Evolutionary conservation across 1,140 invertebrate species (phyloP).

Genomic region (Aphaenogaster rudis): DNA sequence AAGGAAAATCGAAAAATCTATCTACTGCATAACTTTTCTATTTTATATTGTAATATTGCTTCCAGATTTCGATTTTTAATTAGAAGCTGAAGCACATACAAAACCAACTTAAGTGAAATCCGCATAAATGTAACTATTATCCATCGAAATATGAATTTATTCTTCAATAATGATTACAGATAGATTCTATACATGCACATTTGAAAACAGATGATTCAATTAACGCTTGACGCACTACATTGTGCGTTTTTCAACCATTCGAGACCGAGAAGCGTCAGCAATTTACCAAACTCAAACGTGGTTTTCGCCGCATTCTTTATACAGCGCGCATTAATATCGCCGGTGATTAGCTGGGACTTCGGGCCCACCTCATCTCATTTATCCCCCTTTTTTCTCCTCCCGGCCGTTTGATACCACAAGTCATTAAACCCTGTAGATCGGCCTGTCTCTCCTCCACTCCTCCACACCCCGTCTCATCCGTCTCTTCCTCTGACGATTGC

Average conservation of each 20-base stretch:
- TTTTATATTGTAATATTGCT: not conserved
- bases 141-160: constrained; percentile 5
- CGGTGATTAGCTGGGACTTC: constrained; percentile 56
- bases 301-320: constrained; percentile 54
- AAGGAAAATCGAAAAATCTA: not conserved
- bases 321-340: constrained; percentile 59
- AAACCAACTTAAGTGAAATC: constrained; percentile 4
- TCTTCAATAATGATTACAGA: not conserved
- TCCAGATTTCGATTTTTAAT: not conserved
- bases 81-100: not conserved
- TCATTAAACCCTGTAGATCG: constrained; percentile 65
- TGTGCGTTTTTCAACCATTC: not conserved
- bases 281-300: constrained; percentile 24
- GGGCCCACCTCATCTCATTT: constrained; percentile 65
- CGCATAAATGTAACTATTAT: not conserved
- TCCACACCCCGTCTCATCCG: constrained; percentile 36
- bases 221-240: not conserved
- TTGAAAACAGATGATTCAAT: constrained; percentile 45
- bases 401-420: constrained; percentile 71
- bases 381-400: constrained; percentile 55
- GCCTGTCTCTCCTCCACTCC: constrained; percentile 39
- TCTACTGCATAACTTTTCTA: not conserved
- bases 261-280: not conserved
- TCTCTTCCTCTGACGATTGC: constrained; percentile 59
- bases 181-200: not conserved